phyloP scores from a whole-genome alignment of 2,888 invertebrate genomes.

The Cheilosia urbana region DNA sequence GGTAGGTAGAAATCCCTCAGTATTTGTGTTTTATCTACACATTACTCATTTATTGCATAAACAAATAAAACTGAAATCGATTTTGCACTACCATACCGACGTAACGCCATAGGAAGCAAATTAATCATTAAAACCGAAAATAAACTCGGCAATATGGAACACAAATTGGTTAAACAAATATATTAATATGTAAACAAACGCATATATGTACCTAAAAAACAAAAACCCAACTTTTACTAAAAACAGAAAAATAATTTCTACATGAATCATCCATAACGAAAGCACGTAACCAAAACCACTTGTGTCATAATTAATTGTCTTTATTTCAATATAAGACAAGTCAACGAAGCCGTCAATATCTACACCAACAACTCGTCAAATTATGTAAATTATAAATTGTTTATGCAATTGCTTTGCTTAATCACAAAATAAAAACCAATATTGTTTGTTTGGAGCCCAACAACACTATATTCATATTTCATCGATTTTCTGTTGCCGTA shows the following conservation, averaged over 20 bases:
- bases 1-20: no score
- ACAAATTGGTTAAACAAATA: no score
- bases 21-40: no score
- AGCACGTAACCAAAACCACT: constrained; percentile 15
- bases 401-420: constrained; percentile 31
- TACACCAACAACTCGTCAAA: constrained; percentile 34
- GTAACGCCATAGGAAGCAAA: no score
- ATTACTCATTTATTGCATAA: no score
- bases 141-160: no score
- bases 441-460: background rate
- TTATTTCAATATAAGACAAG: constrained; percentile 17
- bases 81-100: no score
- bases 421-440: background rate
- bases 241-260: constrained; percentile 19
- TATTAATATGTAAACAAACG: no score
- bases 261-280: constrained; percentile 42
- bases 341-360: constrained; percentile 29
- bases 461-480: background rate
- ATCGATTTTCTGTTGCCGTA: constrained; percentile 28
- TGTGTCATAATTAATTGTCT: constrained; percentile 59
- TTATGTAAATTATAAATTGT: constrained; percentile 28
- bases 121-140: no score
- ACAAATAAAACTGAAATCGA: no score
- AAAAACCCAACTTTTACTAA: background rate
- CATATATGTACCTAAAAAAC: background rate